A percentile compares a stretch with the other conserved stretches of the same genome.
These are phyloP conservation scores for Xenopus tropicalis DNA, from an alignment of 2,113 vertebrate genomes.

Conservation along the genomic window UCB_Xtro_10.0 CM004446.2:91482001-91482500, in stretches of 20 bases:
- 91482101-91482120: too few species aligned
- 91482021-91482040: too few species aligned
- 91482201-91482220: too few species aligned
- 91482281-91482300: conserved; percentile 26
- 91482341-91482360: conserved; percentile 19
- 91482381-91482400: conserved; percentile 17
- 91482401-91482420: conserved; percentile 11
- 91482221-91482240: too few species aligned
- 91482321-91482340: conserved; percentile 30
- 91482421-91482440: conserved; percentile 44
- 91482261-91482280: neutral
- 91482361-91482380: conserved; percentile 27
- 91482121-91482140: too few species aligned
- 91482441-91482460: conserved; percentile 46
- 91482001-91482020: too few species aligned
- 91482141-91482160: too few species aligned
- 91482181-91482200: too few species aligned
- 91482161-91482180: too few species aligned
- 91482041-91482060: too few species aligned
- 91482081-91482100: too few species aligned
- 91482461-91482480: conserved; percentile 37
- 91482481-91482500: neutral
- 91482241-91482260: neutral
- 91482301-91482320: neutral
- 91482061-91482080: too few species aligned